Evolutionary conservation across 2,888 invertebrate species (phyloP).

Genomic region (Eumerus sabulonum): DNA sequence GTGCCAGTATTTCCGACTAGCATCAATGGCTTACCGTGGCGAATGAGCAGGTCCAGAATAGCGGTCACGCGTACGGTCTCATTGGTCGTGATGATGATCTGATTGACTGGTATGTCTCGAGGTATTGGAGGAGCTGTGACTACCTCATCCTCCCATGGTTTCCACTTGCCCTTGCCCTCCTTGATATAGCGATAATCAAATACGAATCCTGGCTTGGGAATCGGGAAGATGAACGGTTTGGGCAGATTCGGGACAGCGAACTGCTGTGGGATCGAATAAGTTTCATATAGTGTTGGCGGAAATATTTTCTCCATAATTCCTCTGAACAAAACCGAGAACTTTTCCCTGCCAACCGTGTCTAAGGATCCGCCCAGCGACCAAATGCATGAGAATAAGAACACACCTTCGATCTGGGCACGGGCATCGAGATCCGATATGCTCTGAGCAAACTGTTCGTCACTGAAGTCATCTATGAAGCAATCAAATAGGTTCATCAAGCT

Average conservation of each 20-base stretch:
- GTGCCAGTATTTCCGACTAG: conserved; percentile 97
- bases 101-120: conserved; percentile 94
- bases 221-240: conserved; percentile 90
- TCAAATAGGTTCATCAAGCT: conserved; percentile 93
- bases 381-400: conserved; percentile 94
- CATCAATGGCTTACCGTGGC: conserved; percentile 90
- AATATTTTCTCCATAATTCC: conserved; percentile 92
- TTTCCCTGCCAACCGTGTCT: conserved; percentile 85
- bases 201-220: conserved; percentile 90
- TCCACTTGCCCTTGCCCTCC: conserved; percentile 96
- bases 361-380: conserved; percentile 95
- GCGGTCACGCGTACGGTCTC: conserved; percentile 92
- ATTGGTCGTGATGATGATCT: conserved; percentile 95
- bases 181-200: conserved; percentile 95
- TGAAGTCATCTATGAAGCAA: conserved; percentile 92
- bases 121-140: conserved; percentile 87
- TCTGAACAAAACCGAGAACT: conserved; percentile 89
- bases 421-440: conserved; percentile 87
- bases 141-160: conserved; percentile 93
- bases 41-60: conserved; percentile 88
- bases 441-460: conserved; percentile 86
- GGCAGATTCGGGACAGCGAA: conserved; percentile 77
- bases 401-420: conserved; percentile 92
- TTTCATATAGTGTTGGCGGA: conserved; percentile 82
- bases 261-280: conserved; percentile 81